Base-by-base conservation (phyloP, 2,888 invertebrate species). In the Drosophila prolongata region DNA sequence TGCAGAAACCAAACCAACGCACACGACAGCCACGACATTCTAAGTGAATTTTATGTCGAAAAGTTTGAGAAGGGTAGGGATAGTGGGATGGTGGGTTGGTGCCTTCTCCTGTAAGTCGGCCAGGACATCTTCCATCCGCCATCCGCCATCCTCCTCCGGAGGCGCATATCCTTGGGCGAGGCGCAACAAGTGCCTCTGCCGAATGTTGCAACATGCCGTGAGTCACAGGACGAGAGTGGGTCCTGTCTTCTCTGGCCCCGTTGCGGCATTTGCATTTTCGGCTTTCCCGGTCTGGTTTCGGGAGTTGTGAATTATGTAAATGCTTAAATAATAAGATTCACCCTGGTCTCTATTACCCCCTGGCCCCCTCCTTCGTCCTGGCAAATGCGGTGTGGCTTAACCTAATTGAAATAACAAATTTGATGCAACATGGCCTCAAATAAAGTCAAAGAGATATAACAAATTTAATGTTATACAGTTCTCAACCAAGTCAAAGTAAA, bases 21-120 rank as follows among this genome's bases (percentile, higher is more conserved):
- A 81, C 80, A 77, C 84, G 84, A 83, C 84, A 87, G 87, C 78
- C 76, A 79, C 87, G 87, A 86, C 87, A 84, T 79, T 76, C 84
- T 83, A 87, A 83, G 83, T 83, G 83, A 83, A 83, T 83, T 83
- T 87, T 71, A 83, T 83, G 87, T 83, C 87, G 83, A 79, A 83
- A 83, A 83, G 70, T 87, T 86, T 81, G 80, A 83, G 70, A 84
- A 79, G 84, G 83, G 81, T 80, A 80, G 69, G 60, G 30, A 40
- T n/a, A 38, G 11, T 35, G 40, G n/a, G 24, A 4, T n/a, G 43
- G 11, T 35, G 40, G n/a, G 24, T 24, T 24, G 40, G 34, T 38
- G 13, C 13, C 38, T 38, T 38, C 6, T 38, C 38, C n/a, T 13
- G 38, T 13, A 44, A 44, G 44, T 24, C 44, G 14, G 6, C 14